Conservation (phyloP, 2,113 vertebrate genomes). For the Trogon surrucura region DNA sequence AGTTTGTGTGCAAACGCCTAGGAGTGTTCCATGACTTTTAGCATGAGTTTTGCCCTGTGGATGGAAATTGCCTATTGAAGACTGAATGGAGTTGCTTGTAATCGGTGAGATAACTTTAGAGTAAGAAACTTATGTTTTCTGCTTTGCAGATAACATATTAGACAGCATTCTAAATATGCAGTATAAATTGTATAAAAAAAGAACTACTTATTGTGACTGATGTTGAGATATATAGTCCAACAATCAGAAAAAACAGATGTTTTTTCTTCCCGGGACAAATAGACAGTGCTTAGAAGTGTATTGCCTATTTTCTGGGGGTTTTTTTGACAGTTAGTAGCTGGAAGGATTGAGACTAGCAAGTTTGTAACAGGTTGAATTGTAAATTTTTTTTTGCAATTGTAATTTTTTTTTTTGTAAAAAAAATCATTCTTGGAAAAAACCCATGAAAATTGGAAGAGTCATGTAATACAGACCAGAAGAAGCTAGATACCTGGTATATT, state of each 20-base stretch:
- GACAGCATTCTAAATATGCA: not conserved
- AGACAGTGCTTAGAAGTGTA: not conserved
- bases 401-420: too few species aligned
- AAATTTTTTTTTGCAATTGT: too few species aligned
- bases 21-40: not conserved
- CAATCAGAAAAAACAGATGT: not conserved
- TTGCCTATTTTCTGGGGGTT: not conserved
- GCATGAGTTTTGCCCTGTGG: not conserved
- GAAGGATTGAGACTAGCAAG: not conserved
- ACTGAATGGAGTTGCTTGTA: not conserved
- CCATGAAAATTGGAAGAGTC: too few species aligned
- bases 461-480: not conserved
- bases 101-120: not conserved
- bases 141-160: not conserved
- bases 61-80: not conserved
- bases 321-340: not conserved
- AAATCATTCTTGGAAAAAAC: too few species aligned
- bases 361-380: not conserved
- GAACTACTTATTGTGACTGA: not conserved
- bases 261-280: not conserved
- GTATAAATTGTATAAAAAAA: not conserved
- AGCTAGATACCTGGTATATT: not conserved
- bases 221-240: not conserved
- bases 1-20: not conserved
- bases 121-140: not conserved